Evolutionary conservation across 1,140 invertebrate genomes (phyloP), one percentile per base, ranked within the genome.

Genomic region (Micrasema longulum): DNA sequence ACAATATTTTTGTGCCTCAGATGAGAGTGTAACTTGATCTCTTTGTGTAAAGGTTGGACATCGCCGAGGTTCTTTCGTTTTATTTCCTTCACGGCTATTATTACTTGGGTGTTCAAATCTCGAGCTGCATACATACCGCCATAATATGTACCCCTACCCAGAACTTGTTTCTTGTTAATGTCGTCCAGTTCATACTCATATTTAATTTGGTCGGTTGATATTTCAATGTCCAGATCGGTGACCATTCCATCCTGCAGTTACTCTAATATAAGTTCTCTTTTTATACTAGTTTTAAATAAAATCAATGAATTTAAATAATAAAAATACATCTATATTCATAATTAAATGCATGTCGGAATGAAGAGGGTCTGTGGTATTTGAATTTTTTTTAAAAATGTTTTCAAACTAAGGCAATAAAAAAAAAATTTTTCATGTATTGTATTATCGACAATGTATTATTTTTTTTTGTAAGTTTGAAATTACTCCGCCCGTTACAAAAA

Each of bases 11-110:
- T 87, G 83, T 99, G 97, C 1, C 95, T 87, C 36, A 99, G 83
- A 79, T 98, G 96, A 12, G 97, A 98, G 83, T 99, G 98, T 20
- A 99, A 87, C 79, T 97, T 92, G 76, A 99, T 99, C 86, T 99
- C 98, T 86, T 99, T 97, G 80, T 99, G 97, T 60, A 99, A 82
- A 0, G 97, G 97, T 82, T 99, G 98, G 0, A 99, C 97, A 80
- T 98, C 97, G 5, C 97, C 95, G 10, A 97, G 87, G 84, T 97
- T 97, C 82, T 94, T 94, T 81, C 99, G 97, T 0, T 96, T 95
- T 65, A 99, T 95, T 87, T 99, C 98, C 83, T 99, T 99, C 0
- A 99, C 94, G 1, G 98, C 98, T 77, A 99, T 98, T 69, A 94
- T 87, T 1, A 97, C 94, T 87, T 99, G 97, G 0, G 97, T 99